Base-by-base conservation (phyloP, 2,888 invertebrate species). In the Incurvaria masculella region DNA sequence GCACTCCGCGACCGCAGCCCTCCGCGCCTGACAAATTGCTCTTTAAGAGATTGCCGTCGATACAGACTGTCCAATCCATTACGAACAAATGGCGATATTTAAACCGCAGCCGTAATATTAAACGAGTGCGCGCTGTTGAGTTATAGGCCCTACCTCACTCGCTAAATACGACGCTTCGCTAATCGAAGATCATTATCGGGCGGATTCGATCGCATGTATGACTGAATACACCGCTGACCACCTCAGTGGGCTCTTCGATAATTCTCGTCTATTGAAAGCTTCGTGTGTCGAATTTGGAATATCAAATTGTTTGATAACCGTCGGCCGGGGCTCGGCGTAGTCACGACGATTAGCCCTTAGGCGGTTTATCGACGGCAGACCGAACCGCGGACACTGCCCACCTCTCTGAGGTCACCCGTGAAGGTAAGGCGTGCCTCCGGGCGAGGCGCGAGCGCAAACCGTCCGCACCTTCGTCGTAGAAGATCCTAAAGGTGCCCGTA, bases 41-140 rank as follows among this genome's bases (percentile, higher is more conserved):
- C 63, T 68, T 71, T 68, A 71, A 71, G 64, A 75, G 75, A 74
- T 74, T 69, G 69, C 68, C 69, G 69, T 73, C 71, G 64, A 65
- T 63, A 27, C 66, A 62, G 64, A 64, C 62, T 64, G 67, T 66
- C 65, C 70, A 65, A 69, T 72, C 70, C 71, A 73, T 74, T 74
- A 72, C 59, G 62, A 60, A 69, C 75, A 73, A 73, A 72, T 72
- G 73, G 69, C 64, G 69, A 63, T 66, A 68, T 68, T 69, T 61
- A 65, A 60, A 61, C 56, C 53, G 55, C 49, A 43, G 46, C 49
- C 40, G 53, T 49, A 52, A 33, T 33, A 14, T 14, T n/a, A n/a
- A 33, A 14, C 14, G 33, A 33, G 33, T 11, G 14, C 14, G 33
- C 8, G 14, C 33, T n/a, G 21, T n/a, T 45, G 45, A 45, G 38